Percentiles rank a stretch among this genome's conserved stretches.
Evolutionary conservation across 2,113 vertebrate species (phyloP).

Genomic region (Thermophis baileyi): DNA sequence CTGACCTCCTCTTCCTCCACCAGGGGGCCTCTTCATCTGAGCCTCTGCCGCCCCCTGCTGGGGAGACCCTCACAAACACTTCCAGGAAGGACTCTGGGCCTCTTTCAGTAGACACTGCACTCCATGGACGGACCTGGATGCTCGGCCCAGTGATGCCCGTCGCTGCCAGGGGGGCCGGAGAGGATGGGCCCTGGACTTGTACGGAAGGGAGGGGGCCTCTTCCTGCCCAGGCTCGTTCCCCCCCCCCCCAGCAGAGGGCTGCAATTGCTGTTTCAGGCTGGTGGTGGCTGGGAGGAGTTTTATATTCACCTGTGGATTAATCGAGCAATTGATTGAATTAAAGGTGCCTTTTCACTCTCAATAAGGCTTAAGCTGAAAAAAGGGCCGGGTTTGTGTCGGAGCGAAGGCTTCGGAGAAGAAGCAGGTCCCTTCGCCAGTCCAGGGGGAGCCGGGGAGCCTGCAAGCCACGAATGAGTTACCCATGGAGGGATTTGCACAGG

Average conservation of each 20-base stretch:
- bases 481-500: neutral
- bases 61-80: neutral
- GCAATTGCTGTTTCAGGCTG: neutral
- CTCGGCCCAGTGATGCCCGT: neutral
- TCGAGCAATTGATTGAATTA: neutral
- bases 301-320: neutral
- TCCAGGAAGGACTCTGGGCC: neutral
- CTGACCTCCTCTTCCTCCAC: neutral
- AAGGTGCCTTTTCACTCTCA: neutral
- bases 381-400: accelerated
- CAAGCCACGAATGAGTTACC: neutral
- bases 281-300: neutral
- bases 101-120: accelerated
- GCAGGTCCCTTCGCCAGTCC: neutral
- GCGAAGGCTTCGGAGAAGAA: neutral
- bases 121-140: neutral
- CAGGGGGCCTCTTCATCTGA: conserved; percentile 23
- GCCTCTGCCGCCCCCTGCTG: too few relatives aligned
- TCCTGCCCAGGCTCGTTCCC: accelerated
- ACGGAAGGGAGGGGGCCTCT: neutral
- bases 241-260: neutral
- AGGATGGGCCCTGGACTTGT: neutral
- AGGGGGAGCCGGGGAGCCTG: neutral
- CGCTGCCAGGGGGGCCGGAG: too few relatives aligned
- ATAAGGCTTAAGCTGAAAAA: neutral